phyloP scores from a whole-genome alignment of 1,140 invertebrate genomes.

The Centruroides vittatus region DNA sequence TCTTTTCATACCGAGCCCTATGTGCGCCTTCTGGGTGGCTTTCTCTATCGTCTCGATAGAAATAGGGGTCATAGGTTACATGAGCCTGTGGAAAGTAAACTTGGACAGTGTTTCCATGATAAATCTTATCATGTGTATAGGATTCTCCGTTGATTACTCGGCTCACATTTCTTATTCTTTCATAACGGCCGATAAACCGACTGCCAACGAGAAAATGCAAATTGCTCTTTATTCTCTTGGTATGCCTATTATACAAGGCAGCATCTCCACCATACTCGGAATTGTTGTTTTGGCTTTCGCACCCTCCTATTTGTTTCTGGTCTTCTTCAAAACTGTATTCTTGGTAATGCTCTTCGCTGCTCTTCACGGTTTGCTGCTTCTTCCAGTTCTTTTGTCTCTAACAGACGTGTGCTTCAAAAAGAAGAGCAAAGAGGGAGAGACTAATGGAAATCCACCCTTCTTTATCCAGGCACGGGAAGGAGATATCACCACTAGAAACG shows the following conservation, averaged over 20 bases:
- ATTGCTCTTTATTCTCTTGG: conserved; percentile 79
- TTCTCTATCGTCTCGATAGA: conserved; percentile 91
- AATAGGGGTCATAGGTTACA: conserved; percentile 84
- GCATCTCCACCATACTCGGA: conserved; percentile 79
- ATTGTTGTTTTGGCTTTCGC: conserved; percentile 71
- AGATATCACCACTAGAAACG: too few relatives aligned
- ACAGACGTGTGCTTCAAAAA: conserved; percentile 9
- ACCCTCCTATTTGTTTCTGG: conserved; percentile 87
- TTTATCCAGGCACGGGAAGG: too few relatives aligned
- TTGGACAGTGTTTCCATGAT: conserved; percentile 97
- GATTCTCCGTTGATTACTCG: conserved; percentile 93
- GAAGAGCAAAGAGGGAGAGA: too few relatives aligned
- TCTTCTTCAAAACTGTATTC: conserved; percentile 97
- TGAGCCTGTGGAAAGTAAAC: conserved; percentile 87
- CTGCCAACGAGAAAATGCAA: conserved; percentile 49
- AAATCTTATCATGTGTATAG: conserved; percentile 95
- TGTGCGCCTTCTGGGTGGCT: conserved; percentile 87
- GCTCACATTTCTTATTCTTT: conserved; percentile 94
- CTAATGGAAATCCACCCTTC: too few relatives aligned
- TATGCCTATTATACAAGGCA: conserved; percentile 84
- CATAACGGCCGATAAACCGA: conserved; percentile 53
- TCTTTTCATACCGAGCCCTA: conserved; percentile 85
- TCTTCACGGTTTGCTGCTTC: conserved; percentile 75
- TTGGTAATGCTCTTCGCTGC: conserved; percentile 86
- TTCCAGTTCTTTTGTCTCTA: conserved; percentile 78